Evolutionary conservation across 2,113 vertebrate genomes (phyloP), one percentile per base, ranked within the genome.

Genomic region (Phoxinus phoxinus): DNA sequence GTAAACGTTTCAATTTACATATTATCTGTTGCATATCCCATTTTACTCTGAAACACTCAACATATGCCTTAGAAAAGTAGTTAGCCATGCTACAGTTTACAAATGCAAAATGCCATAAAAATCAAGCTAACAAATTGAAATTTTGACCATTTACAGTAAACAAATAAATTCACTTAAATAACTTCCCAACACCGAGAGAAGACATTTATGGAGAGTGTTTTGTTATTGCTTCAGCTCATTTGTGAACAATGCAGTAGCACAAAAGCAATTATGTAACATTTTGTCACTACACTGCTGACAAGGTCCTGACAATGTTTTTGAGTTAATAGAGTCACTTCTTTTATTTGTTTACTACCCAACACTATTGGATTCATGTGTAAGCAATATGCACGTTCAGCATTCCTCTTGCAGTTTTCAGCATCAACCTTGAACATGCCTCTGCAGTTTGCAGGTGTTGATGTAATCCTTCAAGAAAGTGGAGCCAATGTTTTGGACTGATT

Each of bases 401-500:
- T 32, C 15, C 58, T 67, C 23, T 76, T n/a, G 44, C 65, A 73
- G 41, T 82, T 76, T 65, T 13, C 21, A 10, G 15, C 12, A 63
- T 44, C 35, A 41, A 63, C 77, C 58, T 80, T 80, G 77, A 80
- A 61, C 61, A 63, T 25, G 77, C 19, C 58, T 35, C 19, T 73
- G 27, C 71, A 73, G 30, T 37, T 77, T 78, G 19, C 32, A 25
- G 35, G 13, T 61, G 21, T 59, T 59, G 35, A 79, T 79, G 56
- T 76, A 75, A 59, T 61, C 44, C 65, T 56, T 73, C 23, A 67
- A 48, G 11, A 2, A 27, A 83, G 72, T 63, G 61, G 61, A 78
- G 30, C 77, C 6, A 79, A 27, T 86, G 51, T 63, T 75, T 85
- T 87, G 77, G 89, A 76, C 86, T 76, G 73, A 83, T 86, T 58